Percentiles rank a stretch among this genome's conserved stretches.
Evolutionary conservation across 2,888 invertebrate genomes (phyloP).

Genomic region (Diarsia dahlii): DNA sequence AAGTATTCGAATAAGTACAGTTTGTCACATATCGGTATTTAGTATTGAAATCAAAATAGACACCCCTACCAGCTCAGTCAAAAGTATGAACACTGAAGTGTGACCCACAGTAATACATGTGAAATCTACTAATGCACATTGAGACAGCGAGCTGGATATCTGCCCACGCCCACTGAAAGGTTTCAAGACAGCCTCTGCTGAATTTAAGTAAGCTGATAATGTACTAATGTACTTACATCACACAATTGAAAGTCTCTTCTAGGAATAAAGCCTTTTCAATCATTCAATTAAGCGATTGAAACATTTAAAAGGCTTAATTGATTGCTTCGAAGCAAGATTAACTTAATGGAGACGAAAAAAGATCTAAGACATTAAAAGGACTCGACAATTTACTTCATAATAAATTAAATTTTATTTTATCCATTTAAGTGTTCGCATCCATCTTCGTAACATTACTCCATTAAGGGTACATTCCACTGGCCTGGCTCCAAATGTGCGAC

Average conservation of each 20-base stretch:
- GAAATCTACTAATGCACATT: neutral
- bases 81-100: neutral
- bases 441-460: conserved; percentile 68
- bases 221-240: neutral
- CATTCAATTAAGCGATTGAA: conserved; percentile 16
- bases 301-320: conserved; percentile 28
- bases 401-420: conserved; percentile 63
- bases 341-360: conserved; percentile 27
- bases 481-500: conserved; percentile 73
- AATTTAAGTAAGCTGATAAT: neutral
- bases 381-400: conserved; percentile 60
- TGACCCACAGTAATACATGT: neutral
- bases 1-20: neutral
- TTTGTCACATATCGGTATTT: neutral
- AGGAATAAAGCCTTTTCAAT: neutral
- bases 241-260: neutral
- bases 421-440: conserved; percentile 65
- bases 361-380: conserved; percentile 34
- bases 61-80: neutral
- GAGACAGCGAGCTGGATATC: neutral
- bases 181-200: neutral
- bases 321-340: conserved; percentile 28
- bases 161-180: neutral
- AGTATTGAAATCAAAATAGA: no score
- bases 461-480: conserved; percentile 77